Base-by-base conservation (phyloP, 2,888 invertebrate species). In the Drosophila seclusa region DNA sequence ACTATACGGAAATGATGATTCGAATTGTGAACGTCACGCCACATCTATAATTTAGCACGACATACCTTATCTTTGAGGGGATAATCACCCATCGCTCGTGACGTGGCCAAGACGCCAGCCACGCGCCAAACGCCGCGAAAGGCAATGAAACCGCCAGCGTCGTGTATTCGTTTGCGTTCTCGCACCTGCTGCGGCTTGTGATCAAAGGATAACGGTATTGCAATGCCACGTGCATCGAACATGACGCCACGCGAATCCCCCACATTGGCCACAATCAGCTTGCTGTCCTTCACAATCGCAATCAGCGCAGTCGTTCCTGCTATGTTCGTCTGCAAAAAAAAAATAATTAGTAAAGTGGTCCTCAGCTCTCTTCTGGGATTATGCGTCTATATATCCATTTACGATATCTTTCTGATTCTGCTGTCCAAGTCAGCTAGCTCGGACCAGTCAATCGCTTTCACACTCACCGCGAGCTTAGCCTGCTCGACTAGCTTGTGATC, bases 71-170 rank as follows among this genome's bases (percentile, higher is more conserved):
- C 98, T 93, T 99, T 99, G 29, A 99, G 94, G 3, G 98, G 98
- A 93, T 98, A 98, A 94, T 99, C 99, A 24, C 98, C 99, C 89
- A 99, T 95, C 2, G 99, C 99, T 76, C 99, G 94, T 13, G 98
- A 98, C 38, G 98, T 98, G 16, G 99, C 99, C 80, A 99, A 94
- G 81, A 99, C 98, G 8, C 99, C 99, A 61, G 98, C 98, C 6
- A 99, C 98, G 83, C 99, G 94, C 99, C 99, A 99, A 1, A 99
- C 99, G 36, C 99, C 98, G 92, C 98, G 97, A 91, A 98, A 98
- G 54, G 97, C 97, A 58, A 99, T 97, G 91, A 97, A 97, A 24
- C 99, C 99, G 55, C 99, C 99, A 32, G 99, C 98, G 91, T 98
- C 97, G 91, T 97, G 97, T 87, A 99, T 99, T 77, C 99, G 95